Evolutionary conservation across 2,888 invertebrate species (phyloP).

Genomic region (Bombyx huttoni): DNA sequence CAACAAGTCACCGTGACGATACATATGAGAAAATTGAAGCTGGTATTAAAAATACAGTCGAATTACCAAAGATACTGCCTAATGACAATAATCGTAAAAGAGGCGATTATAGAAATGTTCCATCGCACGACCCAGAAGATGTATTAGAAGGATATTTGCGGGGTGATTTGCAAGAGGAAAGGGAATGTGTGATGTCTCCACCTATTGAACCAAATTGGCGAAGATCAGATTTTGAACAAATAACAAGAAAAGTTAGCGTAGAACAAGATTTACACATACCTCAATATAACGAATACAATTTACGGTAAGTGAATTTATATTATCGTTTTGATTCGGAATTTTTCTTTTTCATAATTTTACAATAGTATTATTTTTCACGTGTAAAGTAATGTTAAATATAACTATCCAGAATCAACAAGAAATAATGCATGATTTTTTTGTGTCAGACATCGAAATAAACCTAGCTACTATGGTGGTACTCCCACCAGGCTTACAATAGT

Average conservation of each 20-base stretch:
- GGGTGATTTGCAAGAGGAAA: constrained; percentile 33
- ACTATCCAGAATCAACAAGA: too few relatives aligned
- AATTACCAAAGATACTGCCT: constrained; percentile 40
- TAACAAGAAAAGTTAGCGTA: constrained; percentile 23
- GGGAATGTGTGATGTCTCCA: constrained; percentile 36
- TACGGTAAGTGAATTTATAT: constrained; percentile 62
- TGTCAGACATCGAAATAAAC: too few relatives aligned
- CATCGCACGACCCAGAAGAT: constrained; percentile 78
- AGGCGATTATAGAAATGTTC: constrained; percentile 81
- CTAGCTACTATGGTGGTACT: too few relatives aligned
- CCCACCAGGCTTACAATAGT: too few relatives aligned
- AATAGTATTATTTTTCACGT: neutral
- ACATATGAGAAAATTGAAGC: constrained; percentile 87
- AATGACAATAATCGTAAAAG: constrained; percentile 66
- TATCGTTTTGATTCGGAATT: neutral
- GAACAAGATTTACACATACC: constrained; percentile 79
- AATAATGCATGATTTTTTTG: too few relatives aligned
- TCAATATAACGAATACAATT: constrained; percentile 68
- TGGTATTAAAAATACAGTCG: constrained; percentile 66
- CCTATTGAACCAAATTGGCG: constrained; percentile 39
- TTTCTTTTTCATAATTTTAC: neutral
- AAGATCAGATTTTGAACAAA: constrained; percentile 36
- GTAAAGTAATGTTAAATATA: too few relatives aligned
- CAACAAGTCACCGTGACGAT: constrained; percentile 66
- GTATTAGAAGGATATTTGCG: constrained; percentile 64